A percentile compares a stretch with the other conserved stretches of the same genome.
These are phyloP conservation scores for Amphipoea lucens DNA, from an alignment of 2,888 invertebrate genomes.

Conservation along the genomic window DNA sequence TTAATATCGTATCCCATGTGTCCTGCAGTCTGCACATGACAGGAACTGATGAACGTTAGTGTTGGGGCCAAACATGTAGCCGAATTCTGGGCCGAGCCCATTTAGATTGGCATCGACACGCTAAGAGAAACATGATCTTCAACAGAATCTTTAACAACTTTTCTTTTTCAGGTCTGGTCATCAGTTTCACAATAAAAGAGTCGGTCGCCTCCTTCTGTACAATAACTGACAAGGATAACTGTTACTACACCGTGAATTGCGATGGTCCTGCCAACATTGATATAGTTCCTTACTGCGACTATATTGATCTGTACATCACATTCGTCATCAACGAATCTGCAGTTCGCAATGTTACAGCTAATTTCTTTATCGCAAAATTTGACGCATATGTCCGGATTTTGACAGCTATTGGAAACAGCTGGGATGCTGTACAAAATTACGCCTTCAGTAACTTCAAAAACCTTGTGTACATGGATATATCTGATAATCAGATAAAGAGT, in stretches of 20 bases:
- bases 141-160: background rate
- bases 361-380: slow-evolving; percentile 36
- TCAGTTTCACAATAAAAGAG: slow-evolving; percentile 7
- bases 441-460: slow-evolving; percentile 61
- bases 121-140: background rate
- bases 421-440: slow-evolving; percentile 35
- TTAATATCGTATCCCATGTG: background rate
- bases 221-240: slow-evolving; percentile 40
- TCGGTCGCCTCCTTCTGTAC: slow-evolving; percentile 28
- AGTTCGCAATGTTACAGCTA: slow-evolving; percentile 9
- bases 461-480: slow-evolving; percentile 56
- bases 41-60: background rate
- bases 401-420: slow-evolving; percentile 41
- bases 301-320: slow-evolving; percentile 45
- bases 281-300: slow-evolving; percentile 21
- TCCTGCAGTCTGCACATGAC: background rate
- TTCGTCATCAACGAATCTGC: slow-evolving; percentile 46
- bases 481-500: slow-evolving; percentile 44
- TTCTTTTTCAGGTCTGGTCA: slow-evolving; percentile 48
- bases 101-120: background rate
- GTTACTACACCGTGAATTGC: slow-evolving; percentile 54
- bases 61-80: background rate
- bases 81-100: background rate
- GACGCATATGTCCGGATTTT: slow-evolving; percentile 45
- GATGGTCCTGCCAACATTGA: slow-evolving; percentile 12